These are phyloP conservation scores for Regulus satrapa DNA, from an alignment of 2,113 vertebrate genomes.

Conservation along the genomic window DNA sequence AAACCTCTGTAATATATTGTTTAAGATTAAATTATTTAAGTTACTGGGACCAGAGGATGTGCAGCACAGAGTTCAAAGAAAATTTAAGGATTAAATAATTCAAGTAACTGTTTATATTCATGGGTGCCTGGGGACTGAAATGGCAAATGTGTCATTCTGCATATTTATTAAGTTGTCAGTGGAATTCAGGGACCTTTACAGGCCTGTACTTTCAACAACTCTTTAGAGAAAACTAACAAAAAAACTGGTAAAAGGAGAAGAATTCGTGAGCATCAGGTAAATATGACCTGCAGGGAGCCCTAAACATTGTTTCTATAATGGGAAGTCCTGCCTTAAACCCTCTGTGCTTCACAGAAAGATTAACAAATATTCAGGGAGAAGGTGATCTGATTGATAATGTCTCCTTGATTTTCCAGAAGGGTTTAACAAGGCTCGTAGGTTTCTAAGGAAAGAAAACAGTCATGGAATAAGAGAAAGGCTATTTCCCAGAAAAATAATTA, in stretches of 20 bases:
- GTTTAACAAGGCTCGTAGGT: not conserved
- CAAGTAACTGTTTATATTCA: not conserved
- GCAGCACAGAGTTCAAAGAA: not conserved
- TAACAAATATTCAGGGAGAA: not conserved
- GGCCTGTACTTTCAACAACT: not conserved
- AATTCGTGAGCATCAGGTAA: not conserved
- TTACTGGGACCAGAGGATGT: not conserved
- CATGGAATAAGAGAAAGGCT: not conserved
- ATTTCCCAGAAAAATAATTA: not conserved
- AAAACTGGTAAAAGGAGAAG: not conserved
- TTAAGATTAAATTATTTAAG: not conserved
- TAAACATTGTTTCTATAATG: not conserved
- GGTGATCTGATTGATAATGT: not conserved
- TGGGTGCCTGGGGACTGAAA: not conserved
- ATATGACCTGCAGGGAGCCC: not conserved
- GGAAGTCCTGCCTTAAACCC: not conserved
- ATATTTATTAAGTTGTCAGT: not conserved
- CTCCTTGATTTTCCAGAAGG: not conserved
- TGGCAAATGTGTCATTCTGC: not conserved
- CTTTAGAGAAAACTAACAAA: not conserved
- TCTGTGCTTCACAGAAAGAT: not conserved
- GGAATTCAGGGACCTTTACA: not conserved
- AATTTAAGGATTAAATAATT: constrained; percentile 17
- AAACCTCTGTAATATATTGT: not conserved
- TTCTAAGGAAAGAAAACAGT: not conserved